A percentile compares a stretch with the other conserved stretches of the same genome.
Evolutionary conservation across 2,888 invertebrate genomes (phyloP).

Genomic region (Scelioninae gen. 2): DNA sequence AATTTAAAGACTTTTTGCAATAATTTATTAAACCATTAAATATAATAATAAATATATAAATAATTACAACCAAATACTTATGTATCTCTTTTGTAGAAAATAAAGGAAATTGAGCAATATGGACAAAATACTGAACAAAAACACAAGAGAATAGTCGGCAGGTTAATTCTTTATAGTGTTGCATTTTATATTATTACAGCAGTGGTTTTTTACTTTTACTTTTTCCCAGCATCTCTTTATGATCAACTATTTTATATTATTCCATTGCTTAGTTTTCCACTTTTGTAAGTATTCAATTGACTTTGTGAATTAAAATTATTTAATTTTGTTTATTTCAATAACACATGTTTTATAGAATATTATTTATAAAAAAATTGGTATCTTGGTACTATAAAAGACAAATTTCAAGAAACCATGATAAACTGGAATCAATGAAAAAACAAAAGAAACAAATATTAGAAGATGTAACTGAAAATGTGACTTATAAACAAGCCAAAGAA

Average conservation of each 20-base stretch:
- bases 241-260: conserved; percentile 86
- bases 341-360: conserved; percentile 79
- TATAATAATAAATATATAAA: too few species aligned
- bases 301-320: too few species aligned
- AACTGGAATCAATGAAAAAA: conserved; percentile 83
- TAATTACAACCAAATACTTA: not conserved
- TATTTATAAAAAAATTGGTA: conserved; percentile 85
- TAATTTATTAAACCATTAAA: too few species aligned
- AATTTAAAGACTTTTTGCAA: conserved; percentile 54
- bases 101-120: conserved; percentile 87
- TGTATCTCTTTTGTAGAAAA: conserved; percentile 78
- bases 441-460: conserved; percentile 93
- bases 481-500: conserved; percentile 94
- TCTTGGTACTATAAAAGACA: conserved; percentile 93
- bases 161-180: conserved; percentile 83
- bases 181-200: conserved; percentile 84
- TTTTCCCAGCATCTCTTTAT: conserved; percentile 84
- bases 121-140: conserved; percentile 86
- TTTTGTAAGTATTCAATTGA: conserved; percentile 89
- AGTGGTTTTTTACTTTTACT: conserved; percentile 86
- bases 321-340: not conserved
- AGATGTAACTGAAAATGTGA: conserved; percentile 97
- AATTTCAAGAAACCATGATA: conserved; percentile 85
- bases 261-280: conserved; percentile 87
- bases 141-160: conserved; percentile 88